Percentiles rank a stretch among this genome's conserved stretches.
phyloP scores from a whole-genome alignment of 2,888 invertebrate species.

The Andrena flavipes region DNA sequence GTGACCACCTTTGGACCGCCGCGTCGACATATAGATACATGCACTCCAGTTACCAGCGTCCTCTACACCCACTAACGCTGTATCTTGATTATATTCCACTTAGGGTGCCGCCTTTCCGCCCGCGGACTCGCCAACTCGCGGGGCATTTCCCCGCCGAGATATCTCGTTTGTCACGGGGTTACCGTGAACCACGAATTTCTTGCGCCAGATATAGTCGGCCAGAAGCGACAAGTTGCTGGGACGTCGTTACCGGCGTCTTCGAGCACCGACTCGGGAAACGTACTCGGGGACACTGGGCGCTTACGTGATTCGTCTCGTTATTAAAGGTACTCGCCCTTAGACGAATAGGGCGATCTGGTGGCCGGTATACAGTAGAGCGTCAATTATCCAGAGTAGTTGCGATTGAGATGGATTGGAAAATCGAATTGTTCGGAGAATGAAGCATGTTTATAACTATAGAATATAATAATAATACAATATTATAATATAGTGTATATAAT shows the following conservation, averaged over 20 bases:
- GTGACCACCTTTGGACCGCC: conserved; percentile 57
- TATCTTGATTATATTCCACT: conserved; percentile 79
- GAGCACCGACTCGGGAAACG: conserved; percentile 18
- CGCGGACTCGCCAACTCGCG: conserved; percentile 57
- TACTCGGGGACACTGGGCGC: neutral
- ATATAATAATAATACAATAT: too few species aligned
- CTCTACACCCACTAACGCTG: conserved; percentile 62
- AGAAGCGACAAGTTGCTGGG: conserved; percentile 60
- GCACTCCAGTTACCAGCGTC: conserved; percentile 58
- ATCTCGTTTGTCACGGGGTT: conserved; percentile 71
- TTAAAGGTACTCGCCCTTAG: neutral
- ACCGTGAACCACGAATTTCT: conserved; percentile 67
- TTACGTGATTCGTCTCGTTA: neutral
- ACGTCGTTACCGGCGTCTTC: conserved; percentile 42
- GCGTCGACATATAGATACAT: conserved; percentile 61
- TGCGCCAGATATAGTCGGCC: conserved; percentile 47
- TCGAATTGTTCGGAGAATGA: too few species aligned
- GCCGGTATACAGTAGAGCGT: too few species aligned
- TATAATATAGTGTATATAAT: too few species aligned
- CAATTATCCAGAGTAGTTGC: too few species aligned
- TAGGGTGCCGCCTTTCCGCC: conserved; percentile 68
- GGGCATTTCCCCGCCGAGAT: conserved; percentile 66
- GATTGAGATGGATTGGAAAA: too few species aligned
- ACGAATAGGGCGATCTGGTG: too few species aligned
- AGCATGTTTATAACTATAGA: too few species aligned